Base-by-base conservation (phyloP, 1,140 invertebrate species). In the Platyura marginata region DNA sequence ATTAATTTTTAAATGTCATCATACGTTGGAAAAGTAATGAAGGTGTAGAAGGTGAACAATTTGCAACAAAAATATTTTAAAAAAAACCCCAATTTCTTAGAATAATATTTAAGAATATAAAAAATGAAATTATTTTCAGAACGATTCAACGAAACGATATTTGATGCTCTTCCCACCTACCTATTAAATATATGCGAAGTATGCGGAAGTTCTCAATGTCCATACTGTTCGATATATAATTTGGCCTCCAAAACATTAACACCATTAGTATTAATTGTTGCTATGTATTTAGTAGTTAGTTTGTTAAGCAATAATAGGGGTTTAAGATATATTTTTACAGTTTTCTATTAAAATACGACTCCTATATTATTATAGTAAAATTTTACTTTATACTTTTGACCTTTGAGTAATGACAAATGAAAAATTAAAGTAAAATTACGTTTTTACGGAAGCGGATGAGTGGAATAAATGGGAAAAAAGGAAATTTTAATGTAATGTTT, bases 181-280 rank as follows among this genome's bases (percentile, higher is more conserved):
- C 67, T 85, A 13, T 64, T 95, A 21, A 93, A 92, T 60, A 93
- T 98, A 48, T 98, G 92, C 56, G 88, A 95, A 57, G 92, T 96
- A n/a, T 98, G 92, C 58, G 93, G 92, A 23, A 95, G 90, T 18
- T 96, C 87, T 36, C 92, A 96, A 60, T 98, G 93, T 65, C 92
- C 92, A 0, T 96, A 96, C 58, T 97, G 92, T 64, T 80, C 86
- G 20, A 87, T 89, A 48, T 92, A 87, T 64, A 89, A 87, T 52
- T 60, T 71, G 29, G 78, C 75, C 18, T 53, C 54, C 49, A 56
- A 53, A 41, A 41, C 41, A 45, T 41, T 40, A 19, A 19, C 44
- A 16, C 29, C 46, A 38, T 6, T 44, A 18, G 34, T 41, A 34
- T 41, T 49, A 44, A 42, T 46, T 34, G 13, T 43, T 15, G 33